phyloP scores from a whole-genome alignment of 2,113 vertebrate genomes.

The Solea senegalensis region DNA sequence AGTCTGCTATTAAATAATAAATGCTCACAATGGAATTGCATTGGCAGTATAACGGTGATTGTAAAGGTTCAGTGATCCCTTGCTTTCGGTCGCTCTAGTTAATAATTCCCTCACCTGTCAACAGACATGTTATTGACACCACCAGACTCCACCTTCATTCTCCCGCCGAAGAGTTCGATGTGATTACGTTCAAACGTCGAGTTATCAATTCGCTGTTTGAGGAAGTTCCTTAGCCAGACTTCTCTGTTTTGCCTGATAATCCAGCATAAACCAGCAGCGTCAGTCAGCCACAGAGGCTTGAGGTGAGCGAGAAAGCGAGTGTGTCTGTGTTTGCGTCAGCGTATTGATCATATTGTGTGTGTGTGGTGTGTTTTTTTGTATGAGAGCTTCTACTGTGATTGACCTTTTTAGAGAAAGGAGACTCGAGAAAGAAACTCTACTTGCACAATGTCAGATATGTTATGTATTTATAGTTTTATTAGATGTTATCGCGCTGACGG shows the following conservation, averaged over 20 bases:
- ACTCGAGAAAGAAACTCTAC: not conserved
- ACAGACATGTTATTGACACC: conserved; percentile 29
- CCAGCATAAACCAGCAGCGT: conserved; percentile 29
- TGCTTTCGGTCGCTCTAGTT: conserved; percentile 27
- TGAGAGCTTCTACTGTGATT: not conserved
- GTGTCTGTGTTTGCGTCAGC: conserved; percentile 15
- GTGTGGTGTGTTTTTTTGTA: not conserved
- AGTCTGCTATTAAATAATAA: not conserved
- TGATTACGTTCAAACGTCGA: conserved; percentile 42
- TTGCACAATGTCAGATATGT: too few species aligned
- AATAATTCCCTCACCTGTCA: conserved; percentile 69
- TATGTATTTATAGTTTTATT: too few species aligned
- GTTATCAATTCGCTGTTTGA: conserved; percentile 28
- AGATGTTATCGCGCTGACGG: too few species aligned
- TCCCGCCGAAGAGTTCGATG: conserved; percentile 12
- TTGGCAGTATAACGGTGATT: too few species aligned
- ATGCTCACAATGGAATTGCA: not conserved
- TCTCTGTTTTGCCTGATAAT: conserved; percentile 47
- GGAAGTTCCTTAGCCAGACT: conserved; percentile 38
- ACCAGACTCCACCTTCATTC: conserved; percentile 35
- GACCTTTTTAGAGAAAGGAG: not conserved
- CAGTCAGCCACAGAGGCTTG: conserved; percentile 15
- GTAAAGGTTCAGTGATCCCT: conserved; percentile 20
- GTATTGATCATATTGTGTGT: conserved; percentile 12
- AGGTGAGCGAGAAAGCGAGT: conserved; percentile 60